Evolutionary conservation across 1,140 invertebrate species (phyloP).

Genomic region (Drosophila pandora): DNA sequence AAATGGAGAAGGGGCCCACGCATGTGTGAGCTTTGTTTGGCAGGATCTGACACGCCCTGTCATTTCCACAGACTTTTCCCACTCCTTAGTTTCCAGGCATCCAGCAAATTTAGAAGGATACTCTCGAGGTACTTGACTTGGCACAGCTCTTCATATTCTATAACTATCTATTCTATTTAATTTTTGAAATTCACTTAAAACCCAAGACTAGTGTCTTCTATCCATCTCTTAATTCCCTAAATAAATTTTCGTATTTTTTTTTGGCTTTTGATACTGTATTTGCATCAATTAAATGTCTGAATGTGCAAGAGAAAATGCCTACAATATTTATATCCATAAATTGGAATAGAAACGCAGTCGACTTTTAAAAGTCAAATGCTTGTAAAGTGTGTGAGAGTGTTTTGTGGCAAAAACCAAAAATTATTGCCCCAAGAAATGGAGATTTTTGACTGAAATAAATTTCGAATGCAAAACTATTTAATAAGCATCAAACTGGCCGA

Average conservation of each 20-base stretch:
- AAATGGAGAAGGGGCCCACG: constrained; percentile 16
- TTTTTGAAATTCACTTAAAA: constrained; percentile 28
- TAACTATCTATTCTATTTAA: constrained; percentile 18
- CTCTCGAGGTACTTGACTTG: constrained; percentile 20
- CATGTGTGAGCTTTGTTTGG: constrained; percentile 52
- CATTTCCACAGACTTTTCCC: constrained; percentile 52
- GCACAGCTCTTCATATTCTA: constrained; percentile 2
- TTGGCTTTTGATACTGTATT: constrained; percentile 30
- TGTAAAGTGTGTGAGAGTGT: constrained; percentile 31
- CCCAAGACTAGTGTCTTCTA: constrained; percentile 8
- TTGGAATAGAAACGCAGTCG: constrained; percentile 39
- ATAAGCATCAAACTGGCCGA: constrained; percentile 68
- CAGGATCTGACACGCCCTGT: constrained; percentile 65
- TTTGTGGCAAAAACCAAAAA: constrained; percentile 48
- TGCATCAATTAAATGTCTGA: constrained; percentile 42
- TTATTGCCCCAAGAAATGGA: constrained; percentile 49
- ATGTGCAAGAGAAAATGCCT: constrained; percentile 26
- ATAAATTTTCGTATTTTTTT: not conserved
- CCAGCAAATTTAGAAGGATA: constrained; percentile 13
- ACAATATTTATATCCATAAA: constrained; percentile 36
- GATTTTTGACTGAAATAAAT: constrained; percentile 58
- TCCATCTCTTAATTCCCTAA: constrained; percentile 25
- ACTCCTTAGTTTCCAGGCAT: not conserved
- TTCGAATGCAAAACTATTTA: constrained; percentile 72
- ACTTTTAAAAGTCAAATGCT: constrained; percentile 41